These are phyloP conservation scores for Heliothis peltigera DNA, from an alignment of 2,888 invertebrate genomes.

Conservation along the genomic window DNA sequence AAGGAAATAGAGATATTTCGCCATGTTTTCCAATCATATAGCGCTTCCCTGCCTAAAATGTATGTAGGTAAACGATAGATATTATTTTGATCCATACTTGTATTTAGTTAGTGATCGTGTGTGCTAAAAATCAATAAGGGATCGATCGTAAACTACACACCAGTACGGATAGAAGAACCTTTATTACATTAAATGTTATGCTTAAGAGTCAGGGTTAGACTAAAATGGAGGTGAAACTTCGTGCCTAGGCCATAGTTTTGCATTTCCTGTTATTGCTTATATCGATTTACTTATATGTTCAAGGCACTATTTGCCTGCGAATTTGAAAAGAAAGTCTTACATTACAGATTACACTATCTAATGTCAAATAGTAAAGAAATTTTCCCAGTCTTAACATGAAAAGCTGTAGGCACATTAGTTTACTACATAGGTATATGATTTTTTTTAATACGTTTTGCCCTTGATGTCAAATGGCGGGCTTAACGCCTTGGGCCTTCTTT, in stretches of 20 bases:
- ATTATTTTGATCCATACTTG: background rate
- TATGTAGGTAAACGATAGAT: background rate
- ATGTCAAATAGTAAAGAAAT: too few relatives aligned
- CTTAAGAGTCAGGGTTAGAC: slow-evolving; percentile 51
- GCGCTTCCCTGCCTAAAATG: background rate
- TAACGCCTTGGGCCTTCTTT: too few relatives aligned
- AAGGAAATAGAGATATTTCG: background rate
- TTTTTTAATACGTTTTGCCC: too few relatives aligned
- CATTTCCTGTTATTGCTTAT: slow-evolving; percentile 70
- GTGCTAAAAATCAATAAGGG: background rate
- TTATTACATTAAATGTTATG: slow-evolving; percentile 56
- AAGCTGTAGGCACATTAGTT: too few relatives aligned
- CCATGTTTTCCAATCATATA: background rate
- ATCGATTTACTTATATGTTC: slow-evolving; percentile 16
- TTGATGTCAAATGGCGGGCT: too few relatives aligned
- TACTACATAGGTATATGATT: too few relatives aligned
- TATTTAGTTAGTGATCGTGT: background rate
- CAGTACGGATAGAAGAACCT: slow-evolving; percentile 34
- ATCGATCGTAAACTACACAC: slow-evolving; percentile 20
- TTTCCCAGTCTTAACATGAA: too few relatives aligned
- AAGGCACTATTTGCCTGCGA: background rate
- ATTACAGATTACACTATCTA: background rate
- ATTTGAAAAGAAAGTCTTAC: background rate
- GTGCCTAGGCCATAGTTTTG: slow-evolving; percentile 69
- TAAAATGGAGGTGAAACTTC: slow-evolving; percentile 74